A percentile compares a stretch with the other conserved stretches of the same genome.
These are phyloP conservation scores for Drosophila navojoa DNA, from an alignment of 1,140 invertebrate species.

Conservation along the genomic window DNA sequence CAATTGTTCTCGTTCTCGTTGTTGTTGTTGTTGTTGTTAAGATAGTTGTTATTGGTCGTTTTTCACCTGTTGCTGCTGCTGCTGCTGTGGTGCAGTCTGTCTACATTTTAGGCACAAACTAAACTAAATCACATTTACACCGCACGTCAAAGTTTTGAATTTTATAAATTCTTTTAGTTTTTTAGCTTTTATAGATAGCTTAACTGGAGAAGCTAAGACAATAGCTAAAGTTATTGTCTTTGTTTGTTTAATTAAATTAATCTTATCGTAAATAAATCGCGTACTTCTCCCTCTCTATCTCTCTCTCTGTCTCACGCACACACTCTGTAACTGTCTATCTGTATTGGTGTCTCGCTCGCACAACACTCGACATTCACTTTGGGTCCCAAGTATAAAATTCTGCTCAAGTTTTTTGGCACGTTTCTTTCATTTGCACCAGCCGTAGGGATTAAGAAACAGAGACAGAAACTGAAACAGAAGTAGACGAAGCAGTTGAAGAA, in stretches of 20 bases:
- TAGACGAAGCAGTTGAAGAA: background rate
- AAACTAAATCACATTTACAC: slow-evolving; percentile 12
- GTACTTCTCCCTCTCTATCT: slow-evolving; percentile 23
- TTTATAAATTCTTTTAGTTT: slow-evolving; percentile 13
- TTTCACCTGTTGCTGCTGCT: slow-evolving; percentile 1
- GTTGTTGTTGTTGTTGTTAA: background rate
- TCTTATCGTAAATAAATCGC: slow-evolving; percentile 56
- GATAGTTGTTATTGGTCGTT: background rate
- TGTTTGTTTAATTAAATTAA: slow-evolving; percentile 62
- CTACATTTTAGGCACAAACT: slow-evolving; percentile 32
- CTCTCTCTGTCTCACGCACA: slow-evolving; percentile 8
- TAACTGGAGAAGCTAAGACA: slow-evolving; percentile 24
- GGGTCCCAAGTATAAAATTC: slow-evolving; percentile 6
- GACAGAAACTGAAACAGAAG: too few species aligned
- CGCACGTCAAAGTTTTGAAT: background rate
- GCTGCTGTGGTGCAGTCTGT: slow-evolving; percentile 10
- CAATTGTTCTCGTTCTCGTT: background rate
- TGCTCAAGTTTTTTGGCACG: slow-evolving; percentile 22
- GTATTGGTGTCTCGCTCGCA: background rate
- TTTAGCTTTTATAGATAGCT: slow-evolving; percentile 26
- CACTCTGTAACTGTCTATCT: slow-evolving; percentile 9
- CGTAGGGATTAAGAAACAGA: background rate
- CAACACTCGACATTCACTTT: slow-evolving; percentile 23
- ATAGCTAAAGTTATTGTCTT: background rate
- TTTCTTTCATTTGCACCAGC: slow-evolving; percentile 12